Percentiles rank a stretch among this genome's conserved stretches.
These are phyloP conservation scores for Anoura caudifer DNA, from an alignment of 2,113 vertebrate genomes.

Conservation along the genomic window DNA sequence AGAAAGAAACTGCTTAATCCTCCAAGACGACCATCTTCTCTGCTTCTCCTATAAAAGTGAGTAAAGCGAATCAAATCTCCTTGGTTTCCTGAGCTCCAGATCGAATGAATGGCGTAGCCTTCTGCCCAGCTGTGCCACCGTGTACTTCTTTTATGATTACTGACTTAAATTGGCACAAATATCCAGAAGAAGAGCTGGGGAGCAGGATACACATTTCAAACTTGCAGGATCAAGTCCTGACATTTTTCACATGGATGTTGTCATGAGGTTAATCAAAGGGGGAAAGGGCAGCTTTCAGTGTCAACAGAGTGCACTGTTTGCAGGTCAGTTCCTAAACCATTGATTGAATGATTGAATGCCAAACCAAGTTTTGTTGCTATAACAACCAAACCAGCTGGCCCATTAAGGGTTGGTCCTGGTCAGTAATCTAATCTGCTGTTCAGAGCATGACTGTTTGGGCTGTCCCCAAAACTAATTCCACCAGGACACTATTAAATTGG, in stretches of 20 bases:
- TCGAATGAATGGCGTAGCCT: neutral
- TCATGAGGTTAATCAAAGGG: neutral
- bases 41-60: neutral
- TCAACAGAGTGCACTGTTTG: neutral
- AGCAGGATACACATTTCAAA: neutral
- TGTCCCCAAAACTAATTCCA: neutral
- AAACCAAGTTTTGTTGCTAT: constrained; percentile 42
- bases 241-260: neutral
- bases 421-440: constrained; percentile 21
- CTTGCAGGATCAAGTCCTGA: neutral
- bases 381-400: constrained; percentile 1
- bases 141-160: neutral
- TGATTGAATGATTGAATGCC: neutral
- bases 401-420: constrained; percentile 2
- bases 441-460: neutral
- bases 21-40: neutral
- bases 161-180: neutral
- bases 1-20: neutral
- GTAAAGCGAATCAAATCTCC: neutral
- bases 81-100: neutral
- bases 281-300: neutral
- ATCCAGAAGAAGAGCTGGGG: neutral
- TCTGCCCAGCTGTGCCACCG: neutral
- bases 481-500: neutral
- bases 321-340: neutral